A percentile compares a stretch with the other conserved stretches of the same genome.
Conservation (phyloP, 2,113 vertebrate genomes). For the Labeo catla region DNA sequence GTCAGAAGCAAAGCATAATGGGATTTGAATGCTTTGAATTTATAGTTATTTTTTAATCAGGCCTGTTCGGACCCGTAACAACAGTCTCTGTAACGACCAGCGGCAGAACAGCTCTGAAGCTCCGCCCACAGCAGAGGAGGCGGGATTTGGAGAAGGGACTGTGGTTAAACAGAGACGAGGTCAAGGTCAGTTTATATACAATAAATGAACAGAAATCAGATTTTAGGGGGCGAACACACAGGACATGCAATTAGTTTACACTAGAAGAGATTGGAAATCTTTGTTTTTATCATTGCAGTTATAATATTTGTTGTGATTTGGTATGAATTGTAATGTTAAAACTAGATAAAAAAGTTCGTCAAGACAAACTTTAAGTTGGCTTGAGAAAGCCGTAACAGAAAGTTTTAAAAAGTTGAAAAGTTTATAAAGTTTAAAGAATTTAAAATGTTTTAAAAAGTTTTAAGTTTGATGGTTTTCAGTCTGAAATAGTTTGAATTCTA, state of each 20-base stretch:
- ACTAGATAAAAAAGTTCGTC: too few relatives aligned
- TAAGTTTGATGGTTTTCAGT: too few relatives aligned
- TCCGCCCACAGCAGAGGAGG: conserved; percentile 61
- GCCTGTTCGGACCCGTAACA: conserved; percentile 76
- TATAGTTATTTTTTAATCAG: conserved; percentile 62
- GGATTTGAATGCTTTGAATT: too few relatives aligned
- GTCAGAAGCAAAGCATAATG: neutral
- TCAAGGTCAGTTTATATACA: conserved; percentile 22
- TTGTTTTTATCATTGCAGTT: neutral
- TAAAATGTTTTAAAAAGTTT: too few relatives aligned
- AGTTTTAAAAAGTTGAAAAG: too few relatives aligned
- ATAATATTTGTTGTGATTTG: neutral
- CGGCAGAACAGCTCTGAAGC: conserved; percentile 56
- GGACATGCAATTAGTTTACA: neutral
- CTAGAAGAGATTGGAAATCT: too few relatives aligned
- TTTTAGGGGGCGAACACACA: neutral
- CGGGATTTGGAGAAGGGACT: conserved; percentile 48
- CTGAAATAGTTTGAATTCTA: too few relatives aligned
- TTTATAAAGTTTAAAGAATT: too few relatives aligned
- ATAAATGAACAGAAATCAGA: neutral
- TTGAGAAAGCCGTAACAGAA: too few relatives aligned
- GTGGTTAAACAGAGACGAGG: conserved; percentile 56
- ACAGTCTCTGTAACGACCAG: conserved; percentile 82
- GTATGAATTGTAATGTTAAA: too few relatives aligned
- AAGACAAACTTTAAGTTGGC: too few relatives aligned